Percentiles rank a stretch among this genome's conserved stretches.
phyloP scores from a whole-genome alignment of 1,140 invertebrate genomes.

The Anthonomus grandis region DNA sequence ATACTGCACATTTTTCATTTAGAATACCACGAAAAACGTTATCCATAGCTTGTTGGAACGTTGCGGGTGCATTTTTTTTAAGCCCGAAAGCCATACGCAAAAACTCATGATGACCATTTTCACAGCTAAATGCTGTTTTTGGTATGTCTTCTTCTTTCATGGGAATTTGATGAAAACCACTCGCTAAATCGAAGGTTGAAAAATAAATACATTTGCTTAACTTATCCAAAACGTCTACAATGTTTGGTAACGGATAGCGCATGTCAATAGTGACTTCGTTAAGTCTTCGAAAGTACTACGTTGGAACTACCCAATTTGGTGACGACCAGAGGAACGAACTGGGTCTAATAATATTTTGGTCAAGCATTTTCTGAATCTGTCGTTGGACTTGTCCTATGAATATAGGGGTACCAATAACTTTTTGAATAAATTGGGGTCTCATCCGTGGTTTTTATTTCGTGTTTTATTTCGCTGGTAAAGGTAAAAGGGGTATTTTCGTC shows the following conservation, averaged over 20 bases:
- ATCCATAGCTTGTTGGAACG: too few species aligned
- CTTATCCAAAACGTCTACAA: constrained; percentile 50
- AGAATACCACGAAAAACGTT: too few species aligned
- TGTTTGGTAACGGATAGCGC: constrained; percentile 53
- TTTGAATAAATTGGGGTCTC: constrained; percentile 3
- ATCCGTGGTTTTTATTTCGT: constrained; percentile 1
- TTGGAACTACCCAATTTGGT: constrained; percentile 30
- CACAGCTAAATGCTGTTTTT: constrained; percentile 31
- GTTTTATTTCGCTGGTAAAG: constrained; percentile 6
- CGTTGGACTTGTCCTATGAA: constrained; percentile 4
- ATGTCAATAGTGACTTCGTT: constrained; percentile 45
- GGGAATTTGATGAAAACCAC: constrained; percentile 35
- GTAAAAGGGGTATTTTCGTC: not conserved
- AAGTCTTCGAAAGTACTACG: constrained; percentile 41
- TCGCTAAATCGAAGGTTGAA: constrained; percentile 35
- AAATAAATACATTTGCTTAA: too few species aligned
- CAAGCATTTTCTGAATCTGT: constrained; percentile 23
- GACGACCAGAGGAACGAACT: constrained; percentile 6
- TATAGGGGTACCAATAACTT: constrained; percentile 1
- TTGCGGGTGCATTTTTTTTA: too few species aligned
- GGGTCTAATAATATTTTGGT: constrained; percentile 21
- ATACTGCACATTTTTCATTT: too few species aligned
- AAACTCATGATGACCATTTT: too few species aligned
- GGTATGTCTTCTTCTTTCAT: constrained; percentile 26
- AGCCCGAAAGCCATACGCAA: too few species aligned